These are phyloP conservation scores for Porites cylindrica DNA, from an alignment of 92 coral and sea anemone species.

Conservation along the genomic window DNA sequence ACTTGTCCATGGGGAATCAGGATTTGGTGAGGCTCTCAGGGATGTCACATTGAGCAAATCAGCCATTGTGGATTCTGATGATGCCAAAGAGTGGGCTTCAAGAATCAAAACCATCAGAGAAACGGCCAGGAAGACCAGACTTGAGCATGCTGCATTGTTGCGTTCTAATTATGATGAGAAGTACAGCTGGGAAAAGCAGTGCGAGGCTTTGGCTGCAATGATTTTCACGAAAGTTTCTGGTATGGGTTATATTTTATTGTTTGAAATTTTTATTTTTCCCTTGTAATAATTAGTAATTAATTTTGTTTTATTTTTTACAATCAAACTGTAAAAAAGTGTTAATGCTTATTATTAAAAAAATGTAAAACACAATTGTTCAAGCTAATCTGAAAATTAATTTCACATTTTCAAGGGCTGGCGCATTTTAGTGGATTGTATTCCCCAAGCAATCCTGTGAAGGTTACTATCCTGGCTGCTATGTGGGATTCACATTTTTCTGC, in stretches of 20 bases:
- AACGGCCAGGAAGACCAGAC: not conserved
- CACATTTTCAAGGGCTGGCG: no score
- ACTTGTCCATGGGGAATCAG: no score
- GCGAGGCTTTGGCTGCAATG: not conserved
- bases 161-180: not conserved
- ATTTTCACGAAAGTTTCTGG: not conserved
- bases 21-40: no score
- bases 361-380: no score
- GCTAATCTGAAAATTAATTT: no score
- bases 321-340: no score
- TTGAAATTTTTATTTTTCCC: not conserved
- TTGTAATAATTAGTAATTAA: no score
- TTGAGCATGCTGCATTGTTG: not conserved
- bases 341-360: no score
- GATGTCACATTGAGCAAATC: no score
- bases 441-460: not conserved
- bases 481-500: not conserved
- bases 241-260: not conserved
- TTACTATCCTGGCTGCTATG: not conserved
- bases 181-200: slow-evolving; percentile 2
- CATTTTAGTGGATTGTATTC: no score
- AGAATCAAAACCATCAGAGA: not conserved
- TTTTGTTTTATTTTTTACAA: no score
- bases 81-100: not conserved
- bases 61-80: slow-evolving; percentile 8